These are phyloP conservation scores for Hippasteria phrygiana DNA, from an alignment of 53 echinoderm and acorn worm species.

Conservation along the genomic window DNA sequence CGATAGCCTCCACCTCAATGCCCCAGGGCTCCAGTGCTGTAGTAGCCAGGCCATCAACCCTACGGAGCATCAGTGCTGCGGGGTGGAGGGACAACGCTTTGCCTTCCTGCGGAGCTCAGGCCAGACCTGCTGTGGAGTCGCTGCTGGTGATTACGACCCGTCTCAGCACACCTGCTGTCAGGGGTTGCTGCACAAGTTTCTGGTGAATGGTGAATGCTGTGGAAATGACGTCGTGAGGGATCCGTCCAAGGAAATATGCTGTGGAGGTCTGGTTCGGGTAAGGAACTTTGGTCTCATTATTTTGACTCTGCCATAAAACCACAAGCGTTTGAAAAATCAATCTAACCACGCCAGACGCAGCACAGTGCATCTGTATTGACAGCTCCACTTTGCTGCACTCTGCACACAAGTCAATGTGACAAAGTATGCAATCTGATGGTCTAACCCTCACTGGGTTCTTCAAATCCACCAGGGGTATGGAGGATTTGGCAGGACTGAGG, in stretches of 20 bases:
- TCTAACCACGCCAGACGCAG: no score
- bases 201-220: conserved; percentile 72
- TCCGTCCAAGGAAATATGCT: conserved; percentile 74
- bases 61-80: conserved; percentile 58
- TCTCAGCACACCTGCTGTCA: conserved; percentile 74
- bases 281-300: not conserved
- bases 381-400: no score
- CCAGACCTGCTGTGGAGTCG: conserved; percentile 73
- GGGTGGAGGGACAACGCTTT: conserved; percentile 32
- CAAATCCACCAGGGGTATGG: no score
- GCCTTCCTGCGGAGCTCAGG: conserved; percentile 31
- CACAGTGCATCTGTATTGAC: no score
- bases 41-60: conserved; percentile 64
- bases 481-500: no score
- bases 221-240: conserved; percentile 64
- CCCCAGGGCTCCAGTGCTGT: conserved; percentile 70
- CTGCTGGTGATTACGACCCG: conserved; percentile 45
- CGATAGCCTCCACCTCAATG: conserved; percentile 5
- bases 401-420: no score
- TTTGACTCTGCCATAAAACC: no score
- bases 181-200: conserved; percentile 68
- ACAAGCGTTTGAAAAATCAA: no score
- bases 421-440: no score
- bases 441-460: no score
- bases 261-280: conserved; percentile 63